These are phyloP conservation scores for Falco berigora DNA, from an alignment of 2,797 vertebrate species.

Conservation along the genomic window DNA sequence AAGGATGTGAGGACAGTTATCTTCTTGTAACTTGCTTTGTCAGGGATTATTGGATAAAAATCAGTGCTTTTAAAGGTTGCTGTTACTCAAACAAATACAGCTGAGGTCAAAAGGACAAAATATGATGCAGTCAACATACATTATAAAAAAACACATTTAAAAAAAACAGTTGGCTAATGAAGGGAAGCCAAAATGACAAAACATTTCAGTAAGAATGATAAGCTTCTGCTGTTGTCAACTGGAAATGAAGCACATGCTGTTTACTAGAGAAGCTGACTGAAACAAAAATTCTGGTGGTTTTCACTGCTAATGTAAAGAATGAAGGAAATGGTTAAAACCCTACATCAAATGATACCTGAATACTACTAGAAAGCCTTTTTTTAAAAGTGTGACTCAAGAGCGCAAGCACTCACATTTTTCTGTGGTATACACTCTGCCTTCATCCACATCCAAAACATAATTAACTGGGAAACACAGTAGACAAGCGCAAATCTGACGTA, in stretches of 20 bases:
- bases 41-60: background rate
- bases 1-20: background rate
- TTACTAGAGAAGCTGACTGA: background rate
- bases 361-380: background rate
- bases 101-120: background rate
- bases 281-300: background rate
- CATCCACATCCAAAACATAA: constrained; percentile 9
- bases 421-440: background rate
- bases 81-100: background rate
- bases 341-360: background rate
- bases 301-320: background rate
- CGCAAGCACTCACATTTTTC: background rate
- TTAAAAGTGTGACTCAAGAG: background rate
- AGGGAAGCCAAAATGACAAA: background rate
- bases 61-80: background rate
- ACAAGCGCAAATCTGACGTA: constrained; percentile 71
- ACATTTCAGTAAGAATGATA: background rate
- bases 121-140: background rate
- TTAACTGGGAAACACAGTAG: constrained; percentile 7
- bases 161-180: background rate
- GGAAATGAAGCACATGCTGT: background rate
- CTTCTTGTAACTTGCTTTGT: background rate
- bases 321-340: background rate
- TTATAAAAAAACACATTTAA: background rate
- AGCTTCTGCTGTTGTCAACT: background rate